Evolutionary conservation across 2,113 vertebrate genomes (phyloP).

Genomic region (Arvicanthis niloticus): DNA sequence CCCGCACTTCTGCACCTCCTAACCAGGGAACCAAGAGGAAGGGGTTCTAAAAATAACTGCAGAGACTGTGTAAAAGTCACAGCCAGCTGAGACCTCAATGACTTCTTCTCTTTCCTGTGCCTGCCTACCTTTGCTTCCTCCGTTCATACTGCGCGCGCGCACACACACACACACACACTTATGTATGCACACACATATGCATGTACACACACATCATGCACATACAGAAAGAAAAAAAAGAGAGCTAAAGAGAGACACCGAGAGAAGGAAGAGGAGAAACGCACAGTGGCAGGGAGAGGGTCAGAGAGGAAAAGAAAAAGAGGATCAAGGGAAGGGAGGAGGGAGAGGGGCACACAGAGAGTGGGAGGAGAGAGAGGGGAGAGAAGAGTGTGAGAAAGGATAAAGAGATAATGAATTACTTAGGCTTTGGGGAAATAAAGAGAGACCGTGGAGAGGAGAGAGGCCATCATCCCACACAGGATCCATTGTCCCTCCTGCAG

Average conservation of each 20-base stretch:
- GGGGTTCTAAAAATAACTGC: constrained; percentile 40
- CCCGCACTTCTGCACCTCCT: neutral
- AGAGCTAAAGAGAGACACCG: neutral
- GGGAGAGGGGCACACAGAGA: neutral
- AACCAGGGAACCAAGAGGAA: neutral
- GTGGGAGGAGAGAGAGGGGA: no score
- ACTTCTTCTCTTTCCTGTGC: neutral
- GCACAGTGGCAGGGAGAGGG: neutral
- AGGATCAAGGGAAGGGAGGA: neutral
- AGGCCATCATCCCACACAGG: fast-evolving
- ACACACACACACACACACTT: neutral
- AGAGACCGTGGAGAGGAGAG: neutral
- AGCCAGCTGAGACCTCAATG: neutral
- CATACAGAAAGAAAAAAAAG: neutral
- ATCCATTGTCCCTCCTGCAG: neutral
- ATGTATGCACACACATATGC: neutral
- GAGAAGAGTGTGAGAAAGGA: neutral
- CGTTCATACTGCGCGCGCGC: neutral
- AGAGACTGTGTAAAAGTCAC: neutral
- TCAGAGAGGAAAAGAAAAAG: neutral
- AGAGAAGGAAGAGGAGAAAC: neutral
- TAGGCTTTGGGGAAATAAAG: neutral
- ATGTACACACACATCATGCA: neutral
- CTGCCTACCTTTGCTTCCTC: neutral
- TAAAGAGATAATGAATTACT: neutral